phyloP scores from a whole-genome alignment of 2,113 vertebrate genomes.

The Nymphicus hollandicus region DNA sequence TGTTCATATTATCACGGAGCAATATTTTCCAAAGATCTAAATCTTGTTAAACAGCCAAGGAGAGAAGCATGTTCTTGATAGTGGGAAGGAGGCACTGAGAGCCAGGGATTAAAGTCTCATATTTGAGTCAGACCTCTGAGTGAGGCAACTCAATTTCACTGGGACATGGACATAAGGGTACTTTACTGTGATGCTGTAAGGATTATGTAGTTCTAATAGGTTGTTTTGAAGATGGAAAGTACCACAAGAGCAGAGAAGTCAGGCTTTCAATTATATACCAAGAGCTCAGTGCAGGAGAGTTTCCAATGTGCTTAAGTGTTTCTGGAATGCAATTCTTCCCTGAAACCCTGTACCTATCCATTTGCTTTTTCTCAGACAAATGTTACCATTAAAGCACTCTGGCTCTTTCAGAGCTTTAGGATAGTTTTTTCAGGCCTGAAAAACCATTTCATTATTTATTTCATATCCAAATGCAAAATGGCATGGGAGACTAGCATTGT shows the following conservation, averaged over 20 bases:
- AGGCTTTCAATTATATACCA: not conserved
- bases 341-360: not conserved
- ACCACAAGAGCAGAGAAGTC: not conserved
- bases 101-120: not conserved
- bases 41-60: not conserved
- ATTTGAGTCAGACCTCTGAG: not conserved
- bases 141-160: not conserved
- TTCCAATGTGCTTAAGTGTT: not conserved
- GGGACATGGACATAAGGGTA: not conserved
- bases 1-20: not conserved
- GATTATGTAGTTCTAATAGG: not conserved
- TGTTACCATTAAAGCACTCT: not conserved
- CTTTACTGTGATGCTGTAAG: not conserved
- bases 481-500: not conserved
- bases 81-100: not conserved
- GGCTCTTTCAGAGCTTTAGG: not conserved
- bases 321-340: not conserved
- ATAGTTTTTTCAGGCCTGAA: not conserved
- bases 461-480: constrained; percentile 20
- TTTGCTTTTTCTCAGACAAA: not conserved
- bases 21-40: not conserved
- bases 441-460: constrained; percentile 1
- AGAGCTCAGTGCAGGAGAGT: not conserved
- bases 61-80: not conserved
- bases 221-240: not conserved